Evolutionary conservation across 2,888 invertebrate species (phyloP).

Genomic region (Drosophila macrospina): DNA sequence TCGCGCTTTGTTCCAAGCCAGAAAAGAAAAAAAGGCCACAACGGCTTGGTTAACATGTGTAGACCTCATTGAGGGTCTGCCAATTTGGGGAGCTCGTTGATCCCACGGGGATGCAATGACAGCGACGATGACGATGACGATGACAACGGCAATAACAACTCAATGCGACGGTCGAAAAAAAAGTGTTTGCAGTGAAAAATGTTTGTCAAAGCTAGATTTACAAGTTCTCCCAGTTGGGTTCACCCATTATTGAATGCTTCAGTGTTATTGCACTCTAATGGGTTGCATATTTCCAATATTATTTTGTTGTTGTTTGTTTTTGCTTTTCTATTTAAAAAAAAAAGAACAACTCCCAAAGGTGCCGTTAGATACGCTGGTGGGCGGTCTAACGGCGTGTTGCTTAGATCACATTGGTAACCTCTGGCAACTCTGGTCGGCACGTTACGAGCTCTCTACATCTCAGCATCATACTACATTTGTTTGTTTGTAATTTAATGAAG

Average conservation of each 20-base stretch:
- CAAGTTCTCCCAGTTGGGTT: conserved; percentile 36
- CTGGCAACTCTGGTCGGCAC: conserved; percentile 42
- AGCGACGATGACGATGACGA: conserved; percentile 34
- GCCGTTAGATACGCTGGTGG: conserved; percentile 48
- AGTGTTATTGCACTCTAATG: conserved; percentile 69
- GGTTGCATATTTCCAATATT: conserved; percentile 35
- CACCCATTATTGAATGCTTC: conserved; percentile 62
- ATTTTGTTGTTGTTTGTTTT: too few species aligned
- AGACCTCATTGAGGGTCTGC: conserved; percentile 35
- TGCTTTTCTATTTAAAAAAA: conserved; percentile 20
- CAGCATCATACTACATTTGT: conserved; percentile 17
- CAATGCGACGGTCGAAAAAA: conserved; percentile 44
- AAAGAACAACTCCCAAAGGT: conserved; percentile 50
- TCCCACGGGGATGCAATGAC: conserved; percentile 79
- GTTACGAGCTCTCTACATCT: conserved; percentile 4
- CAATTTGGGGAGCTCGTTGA: conserved; percentile 56
- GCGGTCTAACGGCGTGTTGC: conserved; percentile 38
- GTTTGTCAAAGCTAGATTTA: conserved; percentile 69
- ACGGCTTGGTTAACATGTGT: conserved; percentile 45
- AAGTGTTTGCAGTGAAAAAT: conserved; percentile 58
- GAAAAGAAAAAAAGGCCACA: conserved; percentile 37
- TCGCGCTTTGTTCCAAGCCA: conserved; percentile 53
- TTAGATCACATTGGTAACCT: conserved; percentile 49
- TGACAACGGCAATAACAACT: conserved; percentile 60
- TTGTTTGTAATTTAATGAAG: conserved; percentile 64